Base-by-base conservation (phyloP, 2,888 invertebrate species). In the Phymatocera aterrima region DNA sequence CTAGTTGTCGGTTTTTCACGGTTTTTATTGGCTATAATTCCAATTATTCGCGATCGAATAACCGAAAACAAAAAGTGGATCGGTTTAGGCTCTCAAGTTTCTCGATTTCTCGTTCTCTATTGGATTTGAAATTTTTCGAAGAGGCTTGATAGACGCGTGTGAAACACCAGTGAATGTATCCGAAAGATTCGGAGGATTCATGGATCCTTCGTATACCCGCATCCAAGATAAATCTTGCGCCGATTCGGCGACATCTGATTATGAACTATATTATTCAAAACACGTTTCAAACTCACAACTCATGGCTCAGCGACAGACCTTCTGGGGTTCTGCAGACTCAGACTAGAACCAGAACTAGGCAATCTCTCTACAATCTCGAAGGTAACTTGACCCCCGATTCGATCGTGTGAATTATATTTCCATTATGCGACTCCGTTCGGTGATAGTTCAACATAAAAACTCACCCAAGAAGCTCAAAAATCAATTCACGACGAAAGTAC, bases 281-380 rank as follows among this genome's bases (percentile, higher is more conserved):
- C 75, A 75, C 57, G 75, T 43, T 54, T 57, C 75, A 75, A 75
- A 54, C 75, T 43, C 75, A 60, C 54, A 75, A 75, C 31, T 60
- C 75, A 75, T n/a, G 34, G 8, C 75, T 75, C 75, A 40, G 57
- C 12, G 57, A 75, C 75, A 75, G 75, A 57, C 75, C 57, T 75
- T 40, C 54, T 75, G 75, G 54, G n/a, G n/a, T n/a, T n/a, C n/a
- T n/a, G n/a, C n/a, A n/a, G n/a, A n/a, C 40, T 60, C 28, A 57
- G 57, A 75, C 57, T 57, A 51, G 51, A 51, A 72, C 72, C 48
- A 51, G 31, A 48, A 31, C 51, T 72, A 68, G 43, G 51, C 48
- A 34, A 72, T 72, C 48, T 72, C 72, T 72, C 51, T 18, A 51
- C 51, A 72, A 72, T 72, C 72, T 72, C 72, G 10, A 15, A 28